phyloP scores from a whole-genome alignment of 2,888 invertebrate species.

The Lycocerus yunnanus region DNA sequence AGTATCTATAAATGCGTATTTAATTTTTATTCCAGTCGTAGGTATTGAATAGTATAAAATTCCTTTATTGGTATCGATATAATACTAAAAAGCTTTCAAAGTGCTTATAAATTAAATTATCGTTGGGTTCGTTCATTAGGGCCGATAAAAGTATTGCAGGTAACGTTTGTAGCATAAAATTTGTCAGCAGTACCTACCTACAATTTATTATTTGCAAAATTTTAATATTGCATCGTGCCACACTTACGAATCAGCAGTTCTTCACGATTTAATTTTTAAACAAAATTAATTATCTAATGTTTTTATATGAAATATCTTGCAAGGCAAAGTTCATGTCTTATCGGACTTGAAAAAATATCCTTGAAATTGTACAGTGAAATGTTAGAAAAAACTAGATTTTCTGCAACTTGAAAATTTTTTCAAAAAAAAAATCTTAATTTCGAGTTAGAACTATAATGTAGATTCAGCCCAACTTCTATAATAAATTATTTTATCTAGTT shows the following conservation, averaged over 20 bases:
- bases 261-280: no score
- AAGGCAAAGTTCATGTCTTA: not conserved
- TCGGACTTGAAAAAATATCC: not conserved
- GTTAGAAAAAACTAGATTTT: not conserved
- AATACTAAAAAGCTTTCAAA: not conserved
- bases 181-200: not conserved
- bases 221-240: not conserved
- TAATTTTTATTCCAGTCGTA: not conserved
- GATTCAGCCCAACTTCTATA: no score
- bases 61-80: not conserved
- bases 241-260: not conserved
- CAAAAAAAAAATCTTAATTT: not conserved
- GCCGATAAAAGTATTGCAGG: not conserved
- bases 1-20: not conserved
- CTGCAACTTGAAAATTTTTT: not conserved
- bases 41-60: not conserved
- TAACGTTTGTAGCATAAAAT: not conserved
- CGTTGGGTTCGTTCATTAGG: not conserved
- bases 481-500: no score
- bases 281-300: not conserved
- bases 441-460: no score
- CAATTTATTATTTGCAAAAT: not conserved
- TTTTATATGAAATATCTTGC: not conserved
- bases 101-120: conserved; percentile 1
- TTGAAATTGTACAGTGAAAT: not conserved